Percentiles rank a stretch among this genome's conserved stretches.
Evolutionary conservation across 2,797 vertebrate species (phyloP).

Genomic region (Gila robusta): DNA sequence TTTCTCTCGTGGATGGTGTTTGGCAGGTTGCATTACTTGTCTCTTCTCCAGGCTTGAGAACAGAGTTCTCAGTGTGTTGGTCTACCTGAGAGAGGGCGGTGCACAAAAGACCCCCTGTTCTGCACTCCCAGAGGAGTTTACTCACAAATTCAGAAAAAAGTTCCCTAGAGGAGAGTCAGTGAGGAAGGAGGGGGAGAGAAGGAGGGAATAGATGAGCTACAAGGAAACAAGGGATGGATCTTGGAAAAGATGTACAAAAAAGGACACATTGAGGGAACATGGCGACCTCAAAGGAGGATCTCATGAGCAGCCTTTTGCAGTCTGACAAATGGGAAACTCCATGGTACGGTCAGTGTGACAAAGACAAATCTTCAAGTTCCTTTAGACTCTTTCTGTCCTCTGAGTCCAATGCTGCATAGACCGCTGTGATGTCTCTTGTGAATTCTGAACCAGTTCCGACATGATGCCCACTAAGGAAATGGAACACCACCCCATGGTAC

Average conservation of each 20-base stretch:
- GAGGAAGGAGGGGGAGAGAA: neutral
- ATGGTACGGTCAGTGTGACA: neutral
- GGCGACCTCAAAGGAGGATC: neutral
- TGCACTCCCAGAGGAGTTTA: conserved; percentile 42
- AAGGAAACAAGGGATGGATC: neutral
- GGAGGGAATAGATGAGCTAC: conserved; percentile 31
- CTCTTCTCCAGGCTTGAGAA: conserved; percentile 62
- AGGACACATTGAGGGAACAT: neutral
- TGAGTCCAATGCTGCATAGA: neutral
- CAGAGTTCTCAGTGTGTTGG: conserved; percentile 66
- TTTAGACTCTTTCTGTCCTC: neutral
- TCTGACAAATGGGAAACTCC: neutral
- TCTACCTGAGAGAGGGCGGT: conserved; percentile 46
- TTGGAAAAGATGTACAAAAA: neutral
- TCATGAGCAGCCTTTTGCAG: neutral
- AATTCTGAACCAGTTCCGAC: neutral
- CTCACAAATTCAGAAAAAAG: conserved; percentile 51
- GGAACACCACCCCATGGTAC: too few species aligned
- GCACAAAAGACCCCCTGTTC: conserved; percentile 72
- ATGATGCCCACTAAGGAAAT: neutral
- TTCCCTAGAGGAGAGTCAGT: neutral
- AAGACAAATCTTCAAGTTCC: neutral
- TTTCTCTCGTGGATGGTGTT: conserved; percentile 50
- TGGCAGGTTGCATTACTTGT: conserved; percentile 54
- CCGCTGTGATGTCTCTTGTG: neutral